Conservation (phyloP, 2,797 vertebrate species). For the Sebastiscus tertius region DNA sequence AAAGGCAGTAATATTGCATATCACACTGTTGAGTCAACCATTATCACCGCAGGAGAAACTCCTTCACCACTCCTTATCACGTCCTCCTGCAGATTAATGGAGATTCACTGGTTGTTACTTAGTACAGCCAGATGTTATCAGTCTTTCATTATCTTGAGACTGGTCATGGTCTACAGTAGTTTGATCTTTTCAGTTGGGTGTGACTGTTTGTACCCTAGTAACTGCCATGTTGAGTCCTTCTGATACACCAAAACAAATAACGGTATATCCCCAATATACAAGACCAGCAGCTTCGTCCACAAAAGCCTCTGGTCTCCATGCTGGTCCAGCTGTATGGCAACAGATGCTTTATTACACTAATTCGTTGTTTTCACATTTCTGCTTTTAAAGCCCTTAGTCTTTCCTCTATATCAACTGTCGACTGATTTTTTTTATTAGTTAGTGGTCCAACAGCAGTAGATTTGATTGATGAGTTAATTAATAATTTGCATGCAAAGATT, state of each 20-base stretch:
- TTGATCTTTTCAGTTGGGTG: conserved; percentile 12
- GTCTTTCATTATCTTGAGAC: conserved; percentile 1
- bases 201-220: conserved; percentile 20
- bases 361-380: not conserved
- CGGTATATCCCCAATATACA: not conserved
- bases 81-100: not conserved
- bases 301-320: not conserved
- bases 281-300: not conserved
- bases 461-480: no score
- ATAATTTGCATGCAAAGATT: no score
- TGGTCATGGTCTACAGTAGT: not conserved
- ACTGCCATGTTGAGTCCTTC: not conserved
- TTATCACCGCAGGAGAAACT: not conserved
- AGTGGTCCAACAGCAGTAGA: not conserved
- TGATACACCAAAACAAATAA: conserved; percentile 21
- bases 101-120: not conserved
- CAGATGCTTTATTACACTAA: not conserved
- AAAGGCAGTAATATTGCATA: no score
- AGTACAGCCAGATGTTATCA: conserved; percentile 6
- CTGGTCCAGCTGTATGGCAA: not conserved
- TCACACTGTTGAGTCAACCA: no score
- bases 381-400: not conserved
- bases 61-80: not conserved
- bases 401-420: not conserved
- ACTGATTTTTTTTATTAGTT: not conserved